Percentiles rank a stretch among this genome's conserved stretches.
phyloP scores from a whole-genome alignment of 1,140 invertebrate genomes.

The Penaeus chinensis region DNA sequence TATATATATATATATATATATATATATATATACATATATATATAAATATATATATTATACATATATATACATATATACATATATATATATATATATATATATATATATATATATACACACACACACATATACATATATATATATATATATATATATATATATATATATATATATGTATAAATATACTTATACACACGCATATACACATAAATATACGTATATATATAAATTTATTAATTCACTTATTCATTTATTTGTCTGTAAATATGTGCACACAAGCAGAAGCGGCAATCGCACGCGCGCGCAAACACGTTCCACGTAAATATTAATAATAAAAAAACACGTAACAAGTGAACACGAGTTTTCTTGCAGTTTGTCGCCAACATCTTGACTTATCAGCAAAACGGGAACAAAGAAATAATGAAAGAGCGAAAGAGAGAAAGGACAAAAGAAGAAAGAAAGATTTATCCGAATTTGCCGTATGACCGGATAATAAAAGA shows the following conservation, averaged over 20 bases:
- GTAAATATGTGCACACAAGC: too few species aligned
- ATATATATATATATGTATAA: slow-evolving; percentile 24
- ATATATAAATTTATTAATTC: background rate
- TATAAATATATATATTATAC: background rate
- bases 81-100: background rate
- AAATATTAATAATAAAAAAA: too few species aligned
- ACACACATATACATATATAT: slow-evolving; percentile 22
- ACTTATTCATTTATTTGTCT: background rate
- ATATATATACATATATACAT: background rate
- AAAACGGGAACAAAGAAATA: too few species aligned
- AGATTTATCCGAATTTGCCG: background rate
- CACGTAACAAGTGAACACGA: too few species aligned
- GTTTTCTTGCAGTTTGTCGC: too few species aligned
- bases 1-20: background rate
- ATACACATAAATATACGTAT: slow-evolving; percentile 25
- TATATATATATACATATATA: slow-evolving; percentile 14
- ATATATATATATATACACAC: background rate
- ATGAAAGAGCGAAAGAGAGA: background rate
- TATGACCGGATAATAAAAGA: background rate
- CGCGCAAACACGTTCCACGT: too few species aligned
- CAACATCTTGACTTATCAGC: too few species aligned
- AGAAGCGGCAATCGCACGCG: too few species aligned
- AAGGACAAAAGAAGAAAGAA: background rate
- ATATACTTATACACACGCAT: background rate
- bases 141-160: slow-evolving; percentile 9